Percentiles rank a stretch among this genome's conserved stretches.
phyloP scores from a whole-genome alignment of 2,888 invertebrate genomes.

The Ashinkailepas kermadecensis region DNA sequence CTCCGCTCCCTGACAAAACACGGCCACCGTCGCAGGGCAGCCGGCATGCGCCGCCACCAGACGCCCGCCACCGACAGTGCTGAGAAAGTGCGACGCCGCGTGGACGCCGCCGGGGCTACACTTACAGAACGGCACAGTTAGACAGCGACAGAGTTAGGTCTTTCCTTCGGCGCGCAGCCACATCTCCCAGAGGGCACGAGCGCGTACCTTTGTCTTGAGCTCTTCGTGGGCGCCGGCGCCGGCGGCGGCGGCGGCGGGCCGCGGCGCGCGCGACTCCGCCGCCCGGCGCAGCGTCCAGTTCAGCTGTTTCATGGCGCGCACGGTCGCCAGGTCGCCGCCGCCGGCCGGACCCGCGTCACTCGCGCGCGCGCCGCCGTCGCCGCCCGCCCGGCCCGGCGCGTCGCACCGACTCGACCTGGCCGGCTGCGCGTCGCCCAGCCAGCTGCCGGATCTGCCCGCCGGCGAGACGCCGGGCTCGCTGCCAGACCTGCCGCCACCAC shows the following conservation, averaged over 20 bases:
- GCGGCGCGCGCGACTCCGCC: not conserved
- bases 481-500: no score
- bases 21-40: no score
- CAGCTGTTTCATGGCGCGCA: not conserved
- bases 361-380: not conserved
- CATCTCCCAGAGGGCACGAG: not conserved
- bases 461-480: no score
- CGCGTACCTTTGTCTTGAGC: not conserved
- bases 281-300: not conserved
- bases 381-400: no score
- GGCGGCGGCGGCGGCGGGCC: not conserved
- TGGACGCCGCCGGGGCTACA: not conserved
- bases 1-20: no score
- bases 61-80: no score
- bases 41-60: no score
- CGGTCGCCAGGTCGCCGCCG: not conserved
- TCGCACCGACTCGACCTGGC: not conserved
- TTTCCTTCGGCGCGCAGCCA: not conserved
- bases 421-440: no score
- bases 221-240: not conserved
- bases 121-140: not conserved
- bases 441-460: no score
- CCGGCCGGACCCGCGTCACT: not conserved
- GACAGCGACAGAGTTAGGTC: not conserved
- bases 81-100: no score